These are phyloP conservation scores for Acholoe squamosa DNA, from an alignment of 2,888 invertebrate species.

Conservation along the genomic window DNA sequence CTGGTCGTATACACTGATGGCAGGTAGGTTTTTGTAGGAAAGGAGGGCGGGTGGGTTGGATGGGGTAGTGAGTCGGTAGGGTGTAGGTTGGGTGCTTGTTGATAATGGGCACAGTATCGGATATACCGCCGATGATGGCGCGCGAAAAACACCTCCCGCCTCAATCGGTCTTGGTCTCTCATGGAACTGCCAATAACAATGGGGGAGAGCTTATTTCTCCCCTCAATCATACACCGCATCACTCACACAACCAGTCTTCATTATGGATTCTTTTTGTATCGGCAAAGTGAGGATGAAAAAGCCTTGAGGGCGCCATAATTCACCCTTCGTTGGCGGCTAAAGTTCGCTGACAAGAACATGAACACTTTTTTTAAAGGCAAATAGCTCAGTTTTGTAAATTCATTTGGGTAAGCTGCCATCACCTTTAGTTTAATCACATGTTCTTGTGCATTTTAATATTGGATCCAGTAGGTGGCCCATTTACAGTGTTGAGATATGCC, in stretches of 20 bases:
- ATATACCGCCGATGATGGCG: constrained; percentile 1
- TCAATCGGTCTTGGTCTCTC: constrained; percentile 15
- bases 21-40: not conserved
- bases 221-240: constrained; percentile 38
- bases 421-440: no score
- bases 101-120: constrained; percentile 34
- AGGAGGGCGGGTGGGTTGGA: not conserved
- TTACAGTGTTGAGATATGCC: no score
- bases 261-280: constrained; percentile 28
- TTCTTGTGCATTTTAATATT: no score
- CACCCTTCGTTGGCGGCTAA: constrained; percentile 21
- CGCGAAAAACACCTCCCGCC: constrained; percentile 6
- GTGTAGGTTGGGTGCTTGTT: not conserved
- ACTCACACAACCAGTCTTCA: not conserved
- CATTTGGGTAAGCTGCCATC: no score
- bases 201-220: constrained; percentile 3
- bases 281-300: constrained; percentile 11
- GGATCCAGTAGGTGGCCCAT: no score
- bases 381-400: not conserved
- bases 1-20: no score
- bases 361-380: constrained; percentile 2
- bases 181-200: constrained; percentile 21
- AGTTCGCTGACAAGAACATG: not conserved
- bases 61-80: not conserved
- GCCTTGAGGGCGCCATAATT: constrained; percentile 19